Evolutionary conservation across 1,140 invertebrate genomes (phyloP).

Genomic region (Penaeus vannamei): DNA sequence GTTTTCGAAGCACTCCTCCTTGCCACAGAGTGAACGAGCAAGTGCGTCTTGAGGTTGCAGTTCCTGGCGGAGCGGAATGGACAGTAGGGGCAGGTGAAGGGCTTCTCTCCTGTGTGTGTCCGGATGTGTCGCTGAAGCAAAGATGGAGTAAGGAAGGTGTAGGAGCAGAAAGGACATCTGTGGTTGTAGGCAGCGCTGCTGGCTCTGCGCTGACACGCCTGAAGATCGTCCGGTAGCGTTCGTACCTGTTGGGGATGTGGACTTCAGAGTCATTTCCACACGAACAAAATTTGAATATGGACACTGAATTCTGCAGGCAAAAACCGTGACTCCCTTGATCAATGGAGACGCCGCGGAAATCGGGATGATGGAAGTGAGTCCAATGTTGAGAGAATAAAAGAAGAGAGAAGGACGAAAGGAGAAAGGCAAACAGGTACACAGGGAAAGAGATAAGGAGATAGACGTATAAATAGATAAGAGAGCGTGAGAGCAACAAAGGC

Average conservation of each 20-base stretch:
- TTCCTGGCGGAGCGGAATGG: constrained; percentile 19
- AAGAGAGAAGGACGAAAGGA: background rate
- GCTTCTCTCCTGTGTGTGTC: constrained; percentile 6
- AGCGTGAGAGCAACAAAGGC: too few species aligned
- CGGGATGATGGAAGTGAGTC: background rate
- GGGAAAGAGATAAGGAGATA: too few species aligned
- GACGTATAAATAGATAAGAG: too few species aligned
- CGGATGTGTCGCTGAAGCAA: background rate
- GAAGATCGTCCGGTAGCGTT: too few species aligned
- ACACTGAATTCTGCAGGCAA: too few species aligned
- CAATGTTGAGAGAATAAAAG: background rate
- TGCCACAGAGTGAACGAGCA: background rate
- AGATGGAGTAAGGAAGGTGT: background rate
- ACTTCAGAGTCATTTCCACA: too few species aligned
- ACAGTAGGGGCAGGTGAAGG: constrained; percentile 31
- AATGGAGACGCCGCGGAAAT: too few species aligned
- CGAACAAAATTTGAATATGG: too few species aligned
- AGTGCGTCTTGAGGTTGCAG: constrained; percentile 29
- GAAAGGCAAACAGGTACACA: too few species aligned
- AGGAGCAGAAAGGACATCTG: constrained; percentile 14
- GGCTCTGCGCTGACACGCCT: background rate
- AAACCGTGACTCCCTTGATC: too few species aligned
- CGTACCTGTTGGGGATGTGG: too few species aligned
- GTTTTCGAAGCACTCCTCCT: background rate
- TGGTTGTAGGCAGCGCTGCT: background rate